Evolutionary conservation across 1,140 invertebrate genomes (phyloP), one percentile per base, ranked within the genome.

Genomic region (Diabrotica virgifera): DNA sequence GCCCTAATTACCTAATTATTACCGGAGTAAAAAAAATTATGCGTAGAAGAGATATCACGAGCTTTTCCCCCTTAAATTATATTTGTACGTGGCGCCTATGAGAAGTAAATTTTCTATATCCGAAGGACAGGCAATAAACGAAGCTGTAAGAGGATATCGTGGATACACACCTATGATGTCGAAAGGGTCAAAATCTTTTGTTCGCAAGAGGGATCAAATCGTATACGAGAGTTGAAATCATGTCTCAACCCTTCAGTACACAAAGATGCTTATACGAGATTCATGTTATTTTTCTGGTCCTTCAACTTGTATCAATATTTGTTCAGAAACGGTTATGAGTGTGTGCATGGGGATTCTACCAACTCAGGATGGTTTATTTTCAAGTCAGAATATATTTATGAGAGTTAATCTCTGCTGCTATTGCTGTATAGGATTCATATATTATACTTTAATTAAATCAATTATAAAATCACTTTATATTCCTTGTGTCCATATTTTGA

Each of bases 111-210:
- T 24, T 24, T 24, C 57, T 52, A 57, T 64, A 64, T 57, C 52
- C 59, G 59, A 66, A 65, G 59, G 50, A 37, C 59, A 12, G 62
- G 64, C 64, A 66, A 66, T 62, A 64, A 38, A 51, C 53, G 36
- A 50, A 50, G 10, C n/a, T 36, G 9, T n/a, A 13, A 57, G 36
- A 37, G 13, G 8, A 36, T 14, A 24, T 24, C n/a, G 12, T 36
- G n/a, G 10, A 57, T 57, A 36, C 36, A 57, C 55, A 36, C 36
- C 55, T 59, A 64, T 52, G 52, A 58, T 13, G 52, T 12, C 13
- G 52, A 14, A 52, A 60, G 38, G 63, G 58, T 24, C 37, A 24
- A 60, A 50, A 50, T 46, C 59, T 60, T 60, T 60, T 60, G 59
- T 60, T 50, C 24, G 14, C 14, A 14, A 50, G 10, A 52, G 59